Evolutionary conservation across 2,888 invertebrate species (phyloP), one percentile per base, ranked within the genome.

Genomic region (Carcina quercana): DNA sequence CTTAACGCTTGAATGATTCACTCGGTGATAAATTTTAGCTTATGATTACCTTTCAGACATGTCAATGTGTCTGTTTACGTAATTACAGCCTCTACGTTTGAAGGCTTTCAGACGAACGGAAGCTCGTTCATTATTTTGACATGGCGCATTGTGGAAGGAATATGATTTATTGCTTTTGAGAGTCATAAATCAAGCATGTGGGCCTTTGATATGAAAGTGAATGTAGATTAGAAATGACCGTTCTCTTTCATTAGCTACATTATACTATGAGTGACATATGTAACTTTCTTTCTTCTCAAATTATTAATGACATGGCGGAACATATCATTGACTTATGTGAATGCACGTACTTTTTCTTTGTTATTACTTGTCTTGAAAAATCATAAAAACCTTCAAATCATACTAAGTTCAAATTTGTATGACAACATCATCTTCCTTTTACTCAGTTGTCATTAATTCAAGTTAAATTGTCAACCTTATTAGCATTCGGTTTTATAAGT

Each of bases 11-110:
- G 82, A 82, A 78, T 80, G 82, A 82, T 82, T 83, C 82, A 82
- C 80, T 79, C 66, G 67, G 69, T 78, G 80, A 83, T 83, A 82
- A 83, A 83, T 82, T 80, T 72, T 69, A 79, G 80, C 79, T 82
- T 79, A 79, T 83, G 82, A 83, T 83, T 82, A 82, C 79, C 80
- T 82, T 79, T 80, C 79, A 79, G 73, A 72, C 74, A 58, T 66
- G 76, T 80, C 82, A 76, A 78, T 76, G 67, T 72, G 79, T 79
- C 78, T 73, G 76, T 78, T 76, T 76, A 72, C 71, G 75, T 79
- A 78, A 80, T 80, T 78, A 76, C 68, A 54, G 59, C 53, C 60
- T 68, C 63, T 67, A 62, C 64, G 63, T 68, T 64, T 60, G 61
- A 66, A 65, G 70, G 60, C 65, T 72, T 71, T 74, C 62, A 62